Evolutionary conservation across 2,113 vertebrate species (phyloP), one percentile per base, ranked within the genome.

Genomic region (Albula glossodonta): DNA sequence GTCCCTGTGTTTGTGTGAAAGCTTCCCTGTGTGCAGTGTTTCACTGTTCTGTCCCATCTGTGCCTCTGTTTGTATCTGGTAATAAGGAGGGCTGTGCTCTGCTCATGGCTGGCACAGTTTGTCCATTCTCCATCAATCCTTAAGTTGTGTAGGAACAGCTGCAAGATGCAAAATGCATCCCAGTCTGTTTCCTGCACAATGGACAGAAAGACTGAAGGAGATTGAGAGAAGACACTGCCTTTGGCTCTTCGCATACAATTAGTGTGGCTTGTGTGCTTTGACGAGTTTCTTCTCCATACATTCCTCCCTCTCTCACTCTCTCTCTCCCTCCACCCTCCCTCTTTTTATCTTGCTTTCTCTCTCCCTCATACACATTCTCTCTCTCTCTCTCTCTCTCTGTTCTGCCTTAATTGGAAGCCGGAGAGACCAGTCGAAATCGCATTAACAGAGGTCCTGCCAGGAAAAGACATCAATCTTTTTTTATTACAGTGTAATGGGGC

Each of bases 401-500:
- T 93, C 91, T 93, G 93, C 94, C 95, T 96, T 96, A 96, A 98
- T 97, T 98, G 97, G 97, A 96, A 97, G 96, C 97, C 97, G 96
- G 96, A 95, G 96, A 98, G 96, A 97, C 97, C 95, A 95, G 96
- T 97, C 94, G 93, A 98, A 98, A 97, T 97, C 96, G 93, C 96
- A 97, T 98, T 96, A 96, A 96, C 97, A 96, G 93, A 93, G 95
- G 96, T 96, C 97, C 97, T 95, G 95, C 96, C 96, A 95, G 95
- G 92, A 93, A 94, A 94, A 94, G 95, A 97, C 97, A 99, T 99
- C 97, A 97, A 99, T 99, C 98, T 99, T 99, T 98, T 99, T 99
- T 99, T 99, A 99, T 99, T 99, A 98, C 98, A 97, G 97, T 97
- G 97, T 98, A 98, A 98, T 98, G 97, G 98, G 98, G 97, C 98